phyloP scores from a whole-genome alignment of 2,113 vertebrate genomes.

The Neodontobutis hainanensis region DNA sequence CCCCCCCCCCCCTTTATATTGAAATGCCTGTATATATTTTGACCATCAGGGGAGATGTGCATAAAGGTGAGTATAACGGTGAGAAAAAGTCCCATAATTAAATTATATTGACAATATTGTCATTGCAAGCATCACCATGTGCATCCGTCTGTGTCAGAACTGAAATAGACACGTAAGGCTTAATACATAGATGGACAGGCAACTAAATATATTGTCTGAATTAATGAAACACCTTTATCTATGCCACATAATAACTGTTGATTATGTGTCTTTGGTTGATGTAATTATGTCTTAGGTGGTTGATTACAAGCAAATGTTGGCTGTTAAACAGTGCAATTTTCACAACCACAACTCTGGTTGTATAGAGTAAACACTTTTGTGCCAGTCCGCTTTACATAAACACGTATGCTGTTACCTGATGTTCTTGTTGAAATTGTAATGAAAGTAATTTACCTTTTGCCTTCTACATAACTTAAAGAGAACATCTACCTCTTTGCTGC shows the following conservation, averaged over 20 bases:
- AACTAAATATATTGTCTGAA: no score
- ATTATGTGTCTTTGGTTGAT: background rate
- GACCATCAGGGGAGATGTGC: conserved; percentile 16
- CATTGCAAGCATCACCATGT: background rate
- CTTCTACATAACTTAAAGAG: conserved; percentile 51
- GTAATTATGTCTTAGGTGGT: background rate
- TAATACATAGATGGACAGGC: background rate
- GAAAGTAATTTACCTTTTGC: conserved; percentile 57
- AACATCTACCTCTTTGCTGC: conserved; percentile 75
- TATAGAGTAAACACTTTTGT: conserved; percentile 31
- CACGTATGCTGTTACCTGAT: conserved; percentile 17
- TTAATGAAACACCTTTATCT: no score
- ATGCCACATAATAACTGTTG: no score
- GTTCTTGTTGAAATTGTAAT: conserved; percentile 39
- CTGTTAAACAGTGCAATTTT: conserved; percentile 19
- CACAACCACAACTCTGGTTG: conserved; percentile 31
- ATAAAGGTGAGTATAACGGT: background rate
- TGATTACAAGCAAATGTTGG: conserved; percentile 6
- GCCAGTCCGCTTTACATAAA: conserved; percentile 28
- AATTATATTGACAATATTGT: conserved; percentile 1
- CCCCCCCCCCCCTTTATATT: background rate
- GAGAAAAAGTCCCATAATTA: conserved; percentile 2
- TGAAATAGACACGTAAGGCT: background rate
- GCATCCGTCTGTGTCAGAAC: conserved; percentile 1
- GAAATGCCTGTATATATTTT: background rate